These are phyloP conservation scores for Chromobotia macracanthus DNA, from an alignment of 2,797 vertebrate genomes.

Conservation along the genomic window DNA sequence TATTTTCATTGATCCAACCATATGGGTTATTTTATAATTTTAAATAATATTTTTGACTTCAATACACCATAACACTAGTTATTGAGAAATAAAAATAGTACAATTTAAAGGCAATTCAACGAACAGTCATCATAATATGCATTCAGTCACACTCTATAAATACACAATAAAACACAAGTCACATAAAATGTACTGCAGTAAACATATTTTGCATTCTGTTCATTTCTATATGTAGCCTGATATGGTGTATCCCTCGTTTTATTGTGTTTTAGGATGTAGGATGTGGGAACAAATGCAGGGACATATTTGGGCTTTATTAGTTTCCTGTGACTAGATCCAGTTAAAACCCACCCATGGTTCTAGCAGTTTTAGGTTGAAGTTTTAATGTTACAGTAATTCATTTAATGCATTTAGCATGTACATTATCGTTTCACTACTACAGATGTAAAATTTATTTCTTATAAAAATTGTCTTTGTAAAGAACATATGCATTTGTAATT, in stretches of 20 bases:
- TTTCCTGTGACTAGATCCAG: constrained; percentile 26
- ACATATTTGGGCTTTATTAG: constrained; percentile 31
- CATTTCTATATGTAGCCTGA: constrained; percentile 23
- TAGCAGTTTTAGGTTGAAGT: background rate
- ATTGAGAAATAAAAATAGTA: background rate
- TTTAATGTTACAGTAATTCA: background rate
- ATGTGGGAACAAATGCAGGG: background rate
- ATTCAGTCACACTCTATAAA: background rate
- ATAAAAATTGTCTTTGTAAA: background rate
- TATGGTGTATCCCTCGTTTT: background rate
- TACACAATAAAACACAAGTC: constrained; percentile 11
- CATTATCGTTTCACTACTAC: background rate
- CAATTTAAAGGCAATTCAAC: background rate
- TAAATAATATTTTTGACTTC: too few species aligned
- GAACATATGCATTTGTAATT: too few species aligned
- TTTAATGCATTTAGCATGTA: constrained; percentile 1
- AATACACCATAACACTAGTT: too few species aligned
- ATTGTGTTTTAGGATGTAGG: constrained; percentile 16
- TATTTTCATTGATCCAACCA: background rate
- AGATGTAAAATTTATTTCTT: background rate
- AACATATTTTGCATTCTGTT: constrained; percentile 25
- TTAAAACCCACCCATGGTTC: background rate
- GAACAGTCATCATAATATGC: background rate
- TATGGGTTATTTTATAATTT: too few species aligned
- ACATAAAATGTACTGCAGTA: constrained; percentile 12